Evolutionary conservation across 2,797 vertebrate species (phyloP).

Genomic region (Crossoptilon crossoptilon): DNA sequence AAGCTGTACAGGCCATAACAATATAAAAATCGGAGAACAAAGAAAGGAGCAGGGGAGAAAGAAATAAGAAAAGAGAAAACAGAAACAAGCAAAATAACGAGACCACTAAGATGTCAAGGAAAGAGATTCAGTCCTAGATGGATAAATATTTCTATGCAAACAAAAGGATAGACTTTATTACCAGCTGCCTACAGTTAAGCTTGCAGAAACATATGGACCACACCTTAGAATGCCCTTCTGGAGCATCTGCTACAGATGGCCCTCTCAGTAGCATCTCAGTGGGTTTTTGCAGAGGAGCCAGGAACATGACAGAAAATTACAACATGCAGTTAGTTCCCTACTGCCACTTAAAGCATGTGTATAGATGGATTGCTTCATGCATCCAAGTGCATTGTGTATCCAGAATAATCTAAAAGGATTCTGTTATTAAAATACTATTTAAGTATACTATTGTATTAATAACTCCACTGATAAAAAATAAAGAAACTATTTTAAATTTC

Average conservation of each 20-base stretch:
- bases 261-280: neutral
- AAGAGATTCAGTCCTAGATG: neutral
- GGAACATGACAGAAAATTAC: neutral
- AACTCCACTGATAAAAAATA: neutral
- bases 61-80: neutral
- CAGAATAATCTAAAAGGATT: neutral
- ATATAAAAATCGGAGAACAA: slow-evolving; percentile 3
- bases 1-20: neutral
- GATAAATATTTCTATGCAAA: neutral
- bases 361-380: neutral
- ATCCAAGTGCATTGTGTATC: accelerated
- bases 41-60: neutral
- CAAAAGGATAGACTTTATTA: neutral
- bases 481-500: slow-evolving; percentile 24
- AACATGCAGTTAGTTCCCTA: neutral
- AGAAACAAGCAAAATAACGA: slow-evolving; percentile 39
- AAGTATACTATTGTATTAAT: neutral
- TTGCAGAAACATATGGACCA: slow-evolving; percentile 15
- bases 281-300: slow-evolving; percentile 10
- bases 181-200: neutral
- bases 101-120: neutral
- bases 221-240: neutral
- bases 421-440: neutral
- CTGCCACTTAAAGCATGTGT: accelerated
- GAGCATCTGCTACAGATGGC: slow-evolving; percentile 17